phyloP scores from a whole-genome alignment of 2,888 invertebrate species.

The Pseudococcus longispinus region DNA sequence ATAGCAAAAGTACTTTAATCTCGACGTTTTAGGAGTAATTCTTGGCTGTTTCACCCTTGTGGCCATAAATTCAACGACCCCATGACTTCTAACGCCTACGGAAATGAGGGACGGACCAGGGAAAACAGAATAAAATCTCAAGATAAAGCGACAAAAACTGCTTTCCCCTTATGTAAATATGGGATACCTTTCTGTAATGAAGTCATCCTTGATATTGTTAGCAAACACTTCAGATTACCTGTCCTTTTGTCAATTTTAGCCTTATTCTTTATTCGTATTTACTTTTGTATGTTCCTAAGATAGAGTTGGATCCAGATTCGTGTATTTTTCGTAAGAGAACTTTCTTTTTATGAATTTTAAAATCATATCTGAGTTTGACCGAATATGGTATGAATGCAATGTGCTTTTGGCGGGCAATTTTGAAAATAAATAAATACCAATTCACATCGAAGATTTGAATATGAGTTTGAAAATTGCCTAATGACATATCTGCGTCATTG shows the following conservation, averaged over 20 bases:
- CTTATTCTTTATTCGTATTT: conserved; percentile 47
- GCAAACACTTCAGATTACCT: conserved; percentile 35
- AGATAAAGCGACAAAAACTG: conserved; percentile 56
- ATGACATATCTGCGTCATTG: no score
- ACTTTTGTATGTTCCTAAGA: neutral
- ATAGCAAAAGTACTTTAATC: conserved; percentile 54
- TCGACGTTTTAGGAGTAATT: conserved; percentile 57
- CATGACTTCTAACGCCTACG: conserved; percentile 50
- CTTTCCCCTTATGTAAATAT: conserved; percentile 55
- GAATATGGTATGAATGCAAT: no score
- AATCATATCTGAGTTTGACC: neutral
- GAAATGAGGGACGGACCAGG: conserved; percentile 56
- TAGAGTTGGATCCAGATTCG: neutral
- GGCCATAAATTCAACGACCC: conserved; percentile 56
- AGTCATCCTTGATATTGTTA: conserved; percentile 55
- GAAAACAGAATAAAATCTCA: conserved; percentile 54
- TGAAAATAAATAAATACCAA: no score
- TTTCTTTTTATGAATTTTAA: neutral
- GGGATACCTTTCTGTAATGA: conserved; percentile 54
- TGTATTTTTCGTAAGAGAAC: neutral
- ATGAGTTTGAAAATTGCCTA: no score
- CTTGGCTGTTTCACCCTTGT: conserved; percentile 57
- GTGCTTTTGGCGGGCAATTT: no score
- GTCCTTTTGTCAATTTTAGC: conserved; percentile 32
- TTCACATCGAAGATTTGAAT: no score